phyloP scores from a whole-genome alignment of 92 coral and sea anemone species.

The Meandrina meandrites region DNA sequence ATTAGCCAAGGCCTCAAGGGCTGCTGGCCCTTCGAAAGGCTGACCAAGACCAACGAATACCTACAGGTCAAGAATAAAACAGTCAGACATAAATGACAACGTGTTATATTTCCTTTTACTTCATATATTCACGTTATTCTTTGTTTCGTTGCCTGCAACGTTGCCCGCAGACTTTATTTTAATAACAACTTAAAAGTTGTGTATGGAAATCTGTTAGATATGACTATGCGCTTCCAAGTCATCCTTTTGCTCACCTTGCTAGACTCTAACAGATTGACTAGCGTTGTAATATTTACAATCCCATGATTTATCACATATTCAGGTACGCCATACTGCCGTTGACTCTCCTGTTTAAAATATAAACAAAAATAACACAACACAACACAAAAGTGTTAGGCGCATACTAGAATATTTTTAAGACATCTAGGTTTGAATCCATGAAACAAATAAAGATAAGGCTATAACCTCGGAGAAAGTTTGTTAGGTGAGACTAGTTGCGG shows the following conservation, averaged over 20 bases:
- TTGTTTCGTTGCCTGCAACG: neutral
- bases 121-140: neutral
- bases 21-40: constrained; percentile 97
- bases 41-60: constrained; percentile 92
- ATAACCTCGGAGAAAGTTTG: neutral
- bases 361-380: neutral
- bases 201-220: too few relatives aligned
- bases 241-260: constrained; percentile 51
- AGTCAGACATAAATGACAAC: neutral
- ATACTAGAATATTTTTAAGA: neutral
- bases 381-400: neutral
- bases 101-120: neutral
- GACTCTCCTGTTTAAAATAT: constrained; percentile 1
- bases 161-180: too few relatives aligned
- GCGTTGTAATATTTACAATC: constrained; percentile 55
- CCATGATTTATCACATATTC: constrained; percentile 72
- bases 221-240: too few relatives aligned
- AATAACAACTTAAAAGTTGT: too few relatives aligned
- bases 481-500: neutral
- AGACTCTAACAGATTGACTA: constrained; percentile 40
- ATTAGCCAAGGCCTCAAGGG: constrained; percentile 94
- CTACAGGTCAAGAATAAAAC: constrained; percentile 29
- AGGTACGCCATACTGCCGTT: constrained; percentile 31
- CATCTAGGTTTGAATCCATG: neutral
- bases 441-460: neutral